A percentile compares a stretch with the other conserved stretches of the same genome.
Evolutionary conservation across 2,113 vertebrate species (phyloP).

Genomic region (Heteronetta atricapilla): DNA sequence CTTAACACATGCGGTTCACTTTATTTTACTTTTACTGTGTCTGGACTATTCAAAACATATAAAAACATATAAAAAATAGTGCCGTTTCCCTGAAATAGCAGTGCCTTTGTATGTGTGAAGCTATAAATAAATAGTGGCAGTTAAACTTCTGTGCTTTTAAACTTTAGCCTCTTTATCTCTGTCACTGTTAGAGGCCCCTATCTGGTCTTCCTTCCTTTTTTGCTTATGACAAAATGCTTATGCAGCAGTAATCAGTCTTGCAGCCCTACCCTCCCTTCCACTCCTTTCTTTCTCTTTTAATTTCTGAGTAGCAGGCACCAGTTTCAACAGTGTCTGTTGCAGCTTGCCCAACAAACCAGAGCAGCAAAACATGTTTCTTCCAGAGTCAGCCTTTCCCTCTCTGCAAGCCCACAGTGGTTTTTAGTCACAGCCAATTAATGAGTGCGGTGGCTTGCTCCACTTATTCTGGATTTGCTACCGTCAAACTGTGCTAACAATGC

Average conservation of each 20-base stretch:
- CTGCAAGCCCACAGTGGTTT: background rate
- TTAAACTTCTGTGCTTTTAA: conserved; percentile 74
- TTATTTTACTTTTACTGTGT: conserved; percentile 72
- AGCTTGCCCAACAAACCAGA: conserved; percentile 2
- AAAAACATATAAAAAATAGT: conserved; percentile 73
- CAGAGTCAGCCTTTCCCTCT: background rate
- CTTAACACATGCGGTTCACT: conserved; percentile 64
- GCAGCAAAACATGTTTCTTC: background rate
- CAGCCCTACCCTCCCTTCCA: background rate
- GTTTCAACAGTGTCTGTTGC: background rate
- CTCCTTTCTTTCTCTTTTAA: conserved; percentile 54
- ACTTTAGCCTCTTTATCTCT: conserved; percentile 71
- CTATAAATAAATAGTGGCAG: conserved; percentile 72
- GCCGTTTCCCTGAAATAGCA: conserved; percentile 61
- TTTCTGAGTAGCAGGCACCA: conserved; percentile 22
- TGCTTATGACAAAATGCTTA: conserved; percentile 69
- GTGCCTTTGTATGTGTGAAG: conserved; percentile 66
- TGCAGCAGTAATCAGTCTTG: conserved; percentile 60
- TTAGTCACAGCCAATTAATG: background rate
- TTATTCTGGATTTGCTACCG: background rate
- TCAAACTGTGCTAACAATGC: background rate
- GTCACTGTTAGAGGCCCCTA: conserved; percentile 61
- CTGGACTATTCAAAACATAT: conserved; percentile 70
- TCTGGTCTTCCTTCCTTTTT: conserved; percentile 53
- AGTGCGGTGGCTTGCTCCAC: background rate